Conservation (phyloP, 2,113 vertebrate species). For the Chaetodon auriga region DNA sequence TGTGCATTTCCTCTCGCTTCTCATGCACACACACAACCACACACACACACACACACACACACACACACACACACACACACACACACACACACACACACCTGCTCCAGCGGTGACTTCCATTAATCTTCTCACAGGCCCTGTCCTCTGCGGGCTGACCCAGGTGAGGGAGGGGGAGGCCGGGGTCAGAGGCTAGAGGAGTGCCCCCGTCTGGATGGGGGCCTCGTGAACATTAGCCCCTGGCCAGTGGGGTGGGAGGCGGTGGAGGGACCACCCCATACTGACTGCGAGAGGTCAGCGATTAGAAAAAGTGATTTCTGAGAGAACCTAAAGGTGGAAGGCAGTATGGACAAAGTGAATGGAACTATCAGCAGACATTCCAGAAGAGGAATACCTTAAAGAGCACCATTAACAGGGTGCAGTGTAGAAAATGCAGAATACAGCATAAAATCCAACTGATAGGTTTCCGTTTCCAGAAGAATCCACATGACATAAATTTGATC, state of each 20-base stretch:
- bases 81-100: conserved; percentile 63
- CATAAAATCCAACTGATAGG: too few species aligned
- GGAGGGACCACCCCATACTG: conserved; percentile 64
- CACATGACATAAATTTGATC: background rate
- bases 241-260: conserved; percentile 49
- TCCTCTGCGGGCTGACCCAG: conserved; percentile 78
- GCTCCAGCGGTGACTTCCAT: conserved; percentile 69
- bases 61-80: conserved; percentile 47
- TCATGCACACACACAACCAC: conserved; percentile 24
- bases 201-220: conserved; percentile 69
- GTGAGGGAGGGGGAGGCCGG: conserved; percentile 69
- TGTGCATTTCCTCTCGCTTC: conserved; percentile 13
- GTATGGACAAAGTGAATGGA: background rate
- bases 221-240: conserved; percentile 76
- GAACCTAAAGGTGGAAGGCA: conserved; percentile 18
- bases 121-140: conserved; percentile 78
- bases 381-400: background rate
- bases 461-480: background rate
- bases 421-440: background rate
- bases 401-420: background rate
- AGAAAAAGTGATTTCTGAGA: conserved; percentile 40
- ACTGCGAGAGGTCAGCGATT: conserved; percentile 54
- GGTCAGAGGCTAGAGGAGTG: conserved; percentile 73
- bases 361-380: background rate
- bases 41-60: conserved; percentile 54